Base-by-base conservation (phyloP, 1,140 invertebrate species). In the Spodoptera frugiperda region DNA sequence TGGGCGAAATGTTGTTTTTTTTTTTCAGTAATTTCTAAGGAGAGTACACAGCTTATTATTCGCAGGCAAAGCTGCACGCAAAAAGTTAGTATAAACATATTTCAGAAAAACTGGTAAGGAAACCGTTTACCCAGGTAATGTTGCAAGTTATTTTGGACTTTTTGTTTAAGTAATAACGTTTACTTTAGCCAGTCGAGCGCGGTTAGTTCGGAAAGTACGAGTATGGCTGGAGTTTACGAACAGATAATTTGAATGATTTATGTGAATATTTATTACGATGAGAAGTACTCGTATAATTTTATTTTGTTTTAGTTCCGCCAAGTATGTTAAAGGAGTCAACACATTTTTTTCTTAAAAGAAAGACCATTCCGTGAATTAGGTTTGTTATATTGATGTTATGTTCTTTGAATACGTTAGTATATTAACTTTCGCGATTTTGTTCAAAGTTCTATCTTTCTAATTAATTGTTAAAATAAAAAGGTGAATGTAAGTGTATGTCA, bases 211-310 rank as follows among this genome's bases (percentile, higher is more conserved):
- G 4, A 11, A 61, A 61, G 14, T 39, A 39, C 25, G n/a, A n/a
- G n/a, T n/a, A 2, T 39, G 14, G 33, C 57, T 17, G 9, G 44
- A 61, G 33, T 61, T 61, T 61, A n/a, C 3, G 57, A 61, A 6
- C 8, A 39, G 15, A n/a, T 61, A 17, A 61, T 61, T 61, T 61
- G 57, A 61, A 61, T 61, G 57, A 61, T 61, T 61, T 44, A 61
- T 61, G 33, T 44, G 57, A 61, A 61, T 44, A 61, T 44, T 61
- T 61, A 61, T 61, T 61, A 44, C 17, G 17, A 61, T 19, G 30
- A 44, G 33, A 8, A 39, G 6, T 39, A n/a, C n/a, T n/a, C n/a
- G n/a, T n/a, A 39, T 61, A 44, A 30, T 61, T 44, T 30, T n/a
- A 25, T 39, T 44, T 61, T 61, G 57, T 61, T 61, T 61, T 61